phyloP scores from a whole-genome alignment of 2,113 vertebrate genomes.

The Prunella himalayana region DNA sequence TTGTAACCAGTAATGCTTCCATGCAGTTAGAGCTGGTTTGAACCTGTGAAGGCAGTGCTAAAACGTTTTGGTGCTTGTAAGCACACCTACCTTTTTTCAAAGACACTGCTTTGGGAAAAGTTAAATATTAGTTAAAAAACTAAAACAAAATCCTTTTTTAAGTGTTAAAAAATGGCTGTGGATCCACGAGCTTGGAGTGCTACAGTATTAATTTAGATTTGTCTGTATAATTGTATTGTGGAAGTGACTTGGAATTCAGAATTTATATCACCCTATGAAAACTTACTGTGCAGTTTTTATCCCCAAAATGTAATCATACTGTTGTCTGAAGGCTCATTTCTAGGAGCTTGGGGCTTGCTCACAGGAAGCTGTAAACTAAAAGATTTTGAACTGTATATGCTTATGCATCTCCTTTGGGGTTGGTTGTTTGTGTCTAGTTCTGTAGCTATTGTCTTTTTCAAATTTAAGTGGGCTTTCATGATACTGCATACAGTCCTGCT shows the following conservation, averaged over 20 bases:
- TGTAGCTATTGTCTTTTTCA: not conserved
- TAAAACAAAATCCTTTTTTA: not conserved
- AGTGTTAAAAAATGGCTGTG: not conserved
- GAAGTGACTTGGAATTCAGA: not conserved
- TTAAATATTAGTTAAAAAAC: not conserved
- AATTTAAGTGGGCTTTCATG: not conserved
- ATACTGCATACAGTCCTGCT: not conserved
- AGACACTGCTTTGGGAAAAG: not conserved
- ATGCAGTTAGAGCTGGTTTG: not conserved
- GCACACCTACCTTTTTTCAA: not conserved
- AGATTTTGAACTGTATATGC: not conserved
- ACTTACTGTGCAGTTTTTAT: not conserved
- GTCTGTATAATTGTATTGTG: not conserved
- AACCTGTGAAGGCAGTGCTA: not conserved
- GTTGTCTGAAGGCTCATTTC: not conserved
- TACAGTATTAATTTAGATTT: not conserved
- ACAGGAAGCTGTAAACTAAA: not conserved
- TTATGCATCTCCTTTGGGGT: not conserved
- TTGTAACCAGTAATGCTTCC: not conserved
- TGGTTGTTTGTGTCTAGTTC: not conserved
- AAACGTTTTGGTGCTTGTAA: not conserved
- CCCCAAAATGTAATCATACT: not conserved
- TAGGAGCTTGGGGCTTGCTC: not conserved
- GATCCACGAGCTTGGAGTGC: not conserved
- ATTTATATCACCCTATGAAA: not conserved